Conservation (phyloP, 2,888 invertebrate species). For the Aphodius granarius region DNA sequence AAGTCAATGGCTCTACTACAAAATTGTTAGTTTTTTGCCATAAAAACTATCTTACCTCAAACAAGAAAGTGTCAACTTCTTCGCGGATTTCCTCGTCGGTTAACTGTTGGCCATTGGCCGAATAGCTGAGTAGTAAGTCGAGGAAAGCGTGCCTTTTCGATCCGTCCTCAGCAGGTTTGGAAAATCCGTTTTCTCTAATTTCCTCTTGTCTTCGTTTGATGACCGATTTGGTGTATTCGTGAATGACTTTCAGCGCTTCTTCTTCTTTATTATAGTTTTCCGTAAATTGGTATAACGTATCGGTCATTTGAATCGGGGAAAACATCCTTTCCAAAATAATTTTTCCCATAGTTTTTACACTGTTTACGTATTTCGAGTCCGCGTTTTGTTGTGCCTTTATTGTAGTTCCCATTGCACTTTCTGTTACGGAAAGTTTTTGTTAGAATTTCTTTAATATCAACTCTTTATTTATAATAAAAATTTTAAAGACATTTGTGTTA, state of each 20-base stretch:
- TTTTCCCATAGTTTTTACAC: constrained; percentile 61
- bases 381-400: constrained; percentile 70
- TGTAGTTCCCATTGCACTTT: constrained; percentile 81
- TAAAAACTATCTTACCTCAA: background rate
- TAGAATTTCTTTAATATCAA: no score
- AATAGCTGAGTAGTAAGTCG: constrained; percentile 3
- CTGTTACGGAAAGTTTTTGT: constrained; percentile 50
- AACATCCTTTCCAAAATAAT: constrained; percentile 43
- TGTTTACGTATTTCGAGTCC: constrained; percentile 71
- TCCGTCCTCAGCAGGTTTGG: background rate
- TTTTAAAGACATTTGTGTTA: no score
- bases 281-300: constrained; percentile 56
- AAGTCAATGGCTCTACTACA: no score
- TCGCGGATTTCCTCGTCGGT: constrained; percentile 3
- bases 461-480: no score
- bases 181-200: constrained; percentile 39
- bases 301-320: constrained; percentile 56
- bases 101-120: constrained; percentile 3
- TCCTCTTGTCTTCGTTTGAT: constrained; percentile 53
- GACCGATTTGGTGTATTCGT: constrained; percentile 60
- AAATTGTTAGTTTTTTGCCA: no score
- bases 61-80: constrained; percentile 12
- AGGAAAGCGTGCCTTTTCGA: constrained; percentile 8
- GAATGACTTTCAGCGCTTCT: constrained; percentile 55
- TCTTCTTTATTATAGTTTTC: constrained; percentile 61